Evolutionary conservation across 2,888 invertebrate species (phyloP).

Genomic region (Diaperis boleti): DNA sequence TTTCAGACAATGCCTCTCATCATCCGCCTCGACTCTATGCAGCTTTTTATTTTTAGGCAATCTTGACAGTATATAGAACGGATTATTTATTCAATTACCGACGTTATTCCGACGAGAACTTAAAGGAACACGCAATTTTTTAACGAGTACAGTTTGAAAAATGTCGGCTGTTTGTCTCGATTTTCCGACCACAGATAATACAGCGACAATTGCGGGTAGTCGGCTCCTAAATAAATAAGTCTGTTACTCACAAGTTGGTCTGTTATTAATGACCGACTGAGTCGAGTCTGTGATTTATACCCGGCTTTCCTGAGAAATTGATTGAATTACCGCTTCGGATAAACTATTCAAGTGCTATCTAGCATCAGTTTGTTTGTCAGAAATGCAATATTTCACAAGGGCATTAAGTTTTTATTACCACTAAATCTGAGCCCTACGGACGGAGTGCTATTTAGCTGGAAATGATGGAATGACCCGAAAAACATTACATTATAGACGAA

Average conservation of each 20-base stretch:
- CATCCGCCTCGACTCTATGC: too few relatives aligned
- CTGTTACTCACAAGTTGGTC: conserved; percentile 33
- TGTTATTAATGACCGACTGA: conserved; percentile 41
- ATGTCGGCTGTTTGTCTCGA: background rate
- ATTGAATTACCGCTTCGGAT: conserved; percentile 47
- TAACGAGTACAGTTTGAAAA: background rate
- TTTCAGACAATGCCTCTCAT: too few relatives aligned
- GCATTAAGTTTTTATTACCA: conserved; percentile 19
- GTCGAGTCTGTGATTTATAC: conserved; percentile 44
- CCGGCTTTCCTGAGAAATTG: conserved; percentile 43
- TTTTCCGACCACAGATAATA: background rate
- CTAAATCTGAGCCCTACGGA: too few relatives aligned
- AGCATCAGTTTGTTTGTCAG: conserved; percentile 42
- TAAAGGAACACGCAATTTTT: background rate
- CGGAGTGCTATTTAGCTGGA: too few relatives aligned
- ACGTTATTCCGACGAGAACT: too few relatives aligned
- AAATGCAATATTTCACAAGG: conserved; percentile 39
- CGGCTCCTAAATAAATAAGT: conserved; percentile 35
- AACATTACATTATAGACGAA: too few relatives aligned
- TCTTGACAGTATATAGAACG: too few relatives aligned
- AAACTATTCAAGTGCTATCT: conserved; percentile 45
- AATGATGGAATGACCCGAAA: too few relatives aligned
- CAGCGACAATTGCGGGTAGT: conserved; percentile 19
- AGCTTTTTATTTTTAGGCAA: too few relatives aligned
- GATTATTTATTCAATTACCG: too few relatives aligned